Evolutionary conservation across 1,140 invertebrate species (phyloP), one percentile per base, ranked within the genome.

Genomic region (Rhynchophorus ferrugineus): DNA sequence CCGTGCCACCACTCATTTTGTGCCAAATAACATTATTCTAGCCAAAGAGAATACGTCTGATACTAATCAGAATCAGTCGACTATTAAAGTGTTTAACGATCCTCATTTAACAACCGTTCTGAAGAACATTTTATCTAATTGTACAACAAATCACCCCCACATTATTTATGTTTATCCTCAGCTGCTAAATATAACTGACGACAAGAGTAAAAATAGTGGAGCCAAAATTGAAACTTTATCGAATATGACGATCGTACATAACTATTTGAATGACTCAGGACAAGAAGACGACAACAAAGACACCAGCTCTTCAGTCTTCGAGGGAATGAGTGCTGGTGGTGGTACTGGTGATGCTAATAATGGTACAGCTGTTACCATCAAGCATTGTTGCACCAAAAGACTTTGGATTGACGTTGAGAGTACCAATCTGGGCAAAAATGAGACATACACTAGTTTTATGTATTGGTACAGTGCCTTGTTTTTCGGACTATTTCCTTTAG

Each of bases 401-500:
- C 48, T 56, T 13, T 59, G 37, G 18, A 58, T 68, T 36, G 33
- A 53, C 36, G 63, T 59, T 1, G 65, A 65, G 51, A 35, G n/a
- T 7, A 68, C 65, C 2, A 56, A 56, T 24, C 61, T 83, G 41
- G 77, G 73, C 11, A 63, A 68, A 8, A 76, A 80, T 60, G 62
- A 71, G 7, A 73, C 73, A 1, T 87, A 86, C 64, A 68, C 64
- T 3, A 72, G 72, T 13, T 71, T 83, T 14, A 87, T 84, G 66
- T 82, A 80, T 56, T 79, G 82, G 77, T 80, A 81, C 59, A 78
- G 77, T n/a, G 73, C 79, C 2, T 63, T 83, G 2, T 67, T 78
- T 1, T 87, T 86, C 63, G 78, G 80, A 2, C 68, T 86, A 14
- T 55, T 87, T 11, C 86, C 86, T 0, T 68, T 88, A 1, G 55